These are phyloP conservation scores for Chloroclysta siterata DNA, from an alignment of 2,888 invertebrate genomes.

Conservation along the genomic window DNA sequence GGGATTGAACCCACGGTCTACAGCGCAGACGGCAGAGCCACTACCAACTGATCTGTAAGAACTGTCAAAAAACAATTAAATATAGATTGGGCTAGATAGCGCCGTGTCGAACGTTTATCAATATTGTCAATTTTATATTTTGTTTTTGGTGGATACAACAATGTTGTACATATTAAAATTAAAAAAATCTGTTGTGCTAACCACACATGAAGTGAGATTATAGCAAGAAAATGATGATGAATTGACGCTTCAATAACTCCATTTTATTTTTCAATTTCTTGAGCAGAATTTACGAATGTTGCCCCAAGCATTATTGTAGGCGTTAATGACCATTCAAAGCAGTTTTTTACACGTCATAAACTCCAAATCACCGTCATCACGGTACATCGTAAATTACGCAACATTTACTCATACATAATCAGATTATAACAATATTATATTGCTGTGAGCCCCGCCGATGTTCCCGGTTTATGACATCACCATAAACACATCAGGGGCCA, in stretches of 20 bases:
- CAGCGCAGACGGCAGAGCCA: too few species aligned
- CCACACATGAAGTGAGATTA: too few species aligned
- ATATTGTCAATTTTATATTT: too few species aligned
- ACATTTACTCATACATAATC: constrained; percentile 31
- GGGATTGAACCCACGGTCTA: too few species aligned
- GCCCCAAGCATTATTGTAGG: background rate
- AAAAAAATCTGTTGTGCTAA: background rate
- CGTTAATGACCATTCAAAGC: constrained; percentile 14
- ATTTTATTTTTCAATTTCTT: background rate
- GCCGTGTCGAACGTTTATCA: too few species aligned
- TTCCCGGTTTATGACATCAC: constrained; percentile 59
- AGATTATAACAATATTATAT: constrained; percentile 32
- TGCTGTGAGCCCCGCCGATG: constrained; percentile 26
- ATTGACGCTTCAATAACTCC: too few species aligned
- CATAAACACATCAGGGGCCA: constrained; percentile 67
- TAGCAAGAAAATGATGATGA: too few species aligned
- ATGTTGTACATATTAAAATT: too few species aligned
- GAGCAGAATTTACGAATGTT: background rate
- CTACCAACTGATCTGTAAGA: too few species aligned
- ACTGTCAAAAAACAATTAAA: too few species aligned
- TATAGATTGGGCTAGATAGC: too few species aligned
- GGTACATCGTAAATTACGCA: constrained; percentile 27
- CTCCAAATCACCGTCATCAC: constrained; percentile 38
- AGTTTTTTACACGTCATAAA: constrained; percentile 31
- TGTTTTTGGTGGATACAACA: too few species aligned